Percentiles rank a stretch among this genome's conserved stretches.
These are phyloP conservation scores for Orestias chungarensis DNA, from an alignment of 2,797 vertebrate species.

Conservation along the genomic window DNA sequence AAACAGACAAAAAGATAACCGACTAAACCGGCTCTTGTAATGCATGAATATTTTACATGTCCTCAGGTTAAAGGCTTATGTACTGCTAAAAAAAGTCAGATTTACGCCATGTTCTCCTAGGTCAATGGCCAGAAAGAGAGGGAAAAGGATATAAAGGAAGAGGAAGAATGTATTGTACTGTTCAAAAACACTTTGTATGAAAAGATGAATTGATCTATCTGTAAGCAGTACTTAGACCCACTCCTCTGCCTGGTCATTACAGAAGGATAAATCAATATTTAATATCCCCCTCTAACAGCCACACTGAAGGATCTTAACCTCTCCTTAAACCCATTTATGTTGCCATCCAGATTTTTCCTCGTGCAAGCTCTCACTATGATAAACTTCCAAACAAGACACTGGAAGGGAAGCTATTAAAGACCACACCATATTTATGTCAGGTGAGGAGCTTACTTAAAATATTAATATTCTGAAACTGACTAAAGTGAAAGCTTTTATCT, in stretches of 20 bases:
- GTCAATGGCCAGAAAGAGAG: constrained; percentile 37
- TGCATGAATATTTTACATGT: constrained; percentile 81
- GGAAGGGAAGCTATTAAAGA: constrained; percentile 81
- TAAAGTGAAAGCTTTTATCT: constrained; percentile 85
- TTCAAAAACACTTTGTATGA: constrained; percentile 83
- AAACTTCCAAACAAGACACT: constrained; percentile 87
- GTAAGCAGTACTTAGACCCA: constrained; percentile 88
- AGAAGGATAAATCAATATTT: constrained; percentile 93
- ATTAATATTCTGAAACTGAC: constrained; percentile 86
- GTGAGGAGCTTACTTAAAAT: constrained; percentile 80
- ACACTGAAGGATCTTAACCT: constrained; percentile 88
- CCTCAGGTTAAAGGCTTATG: constrained; percentile 70
- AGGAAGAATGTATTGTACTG: constrained; percentile 78
- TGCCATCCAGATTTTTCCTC: constrained; percentile 86
- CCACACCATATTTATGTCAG: constrained; percentile 83
- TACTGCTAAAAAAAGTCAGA: constrained; percentile 46
- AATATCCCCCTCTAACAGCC: constrained; percentile 87
- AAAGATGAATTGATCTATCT: constrained; percentile 90
- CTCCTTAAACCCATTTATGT: constrained; percentile 91
- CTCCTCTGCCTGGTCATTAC: constrained; percentile 83
- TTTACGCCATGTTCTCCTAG: constrained; percentile 45
- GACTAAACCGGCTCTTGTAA: constrained; percentile 59
- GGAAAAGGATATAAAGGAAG: constrained; percentile 54
- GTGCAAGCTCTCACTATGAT: constrained; percentile 83
- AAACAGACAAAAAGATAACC: constrained; percentile 72